Evolutionary conservation across 2,113 vertebrate species (phyloP), one percentile per base, ranked within the genome.

Genomic region (Coturnix japonica): DNA sequence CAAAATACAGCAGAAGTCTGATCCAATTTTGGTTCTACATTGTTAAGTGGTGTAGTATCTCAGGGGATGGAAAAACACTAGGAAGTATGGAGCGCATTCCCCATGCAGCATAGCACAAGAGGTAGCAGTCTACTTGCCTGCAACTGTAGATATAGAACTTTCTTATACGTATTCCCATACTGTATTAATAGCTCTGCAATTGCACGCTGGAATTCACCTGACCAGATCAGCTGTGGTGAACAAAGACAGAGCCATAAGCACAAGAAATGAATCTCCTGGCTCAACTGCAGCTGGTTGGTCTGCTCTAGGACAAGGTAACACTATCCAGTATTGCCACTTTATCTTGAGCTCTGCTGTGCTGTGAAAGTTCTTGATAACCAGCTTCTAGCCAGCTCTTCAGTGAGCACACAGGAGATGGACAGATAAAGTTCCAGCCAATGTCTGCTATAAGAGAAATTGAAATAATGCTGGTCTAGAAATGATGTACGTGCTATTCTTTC

Each of bases 11-110:
- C 85, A 65, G 85, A 85, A 91, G 64, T 53, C 66, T 69, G 85
- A 93, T 95, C 76, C 84, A 89, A 83, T 88, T 94, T 92, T 94
- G 91, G 79, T 85, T 94, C 44, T 89, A 82, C 63, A 30, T 93
- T 91, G 63, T 93, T 90, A 83, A 94, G 79, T 65, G 41, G 72
- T 67, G 47, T 95, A 91, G 74, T 87, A 82, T 94, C 92, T 90
- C 71, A 93, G 43, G 72, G 93, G 71, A 94, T 86, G 93, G 91
- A 94, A 83, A 94, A 96, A 82, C 67, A 95, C 73, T 43, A 60
- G 41, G 64, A 78, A 81, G 87, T 89, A 90, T 67, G 56, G 80
- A 84, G 80, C 67, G 56, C 54, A 56, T 63, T 64, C 33, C 67
- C 6, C 2, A 11, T 79, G 71, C 46, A 67, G 83, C 33, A 53